Evolutionary conservation across 2,888 invertebrate species (phyloP), one percentile per base, ranked within the genome.

Genomic region (Seira sanloemensis): DNA sequence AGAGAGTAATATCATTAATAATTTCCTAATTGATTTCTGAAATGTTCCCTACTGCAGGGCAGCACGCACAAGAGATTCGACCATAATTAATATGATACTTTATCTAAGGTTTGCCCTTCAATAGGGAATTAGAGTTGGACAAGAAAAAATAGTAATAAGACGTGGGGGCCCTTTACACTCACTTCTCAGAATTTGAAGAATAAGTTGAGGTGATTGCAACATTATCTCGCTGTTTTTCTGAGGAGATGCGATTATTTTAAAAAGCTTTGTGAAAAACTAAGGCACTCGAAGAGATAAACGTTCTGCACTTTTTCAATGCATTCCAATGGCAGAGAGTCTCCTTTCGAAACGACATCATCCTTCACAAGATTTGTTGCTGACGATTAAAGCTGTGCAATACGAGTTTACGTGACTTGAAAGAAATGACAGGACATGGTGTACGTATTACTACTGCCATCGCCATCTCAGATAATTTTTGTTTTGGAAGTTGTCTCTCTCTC

Each of bases 181-280:
- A 87, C 87, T 79, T 82, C 81, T 76, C 26, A 85, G 74, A 74
- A 87, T 81, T 27, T 84, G 54, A 25, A 86, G 77, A 76, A 87
- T 84, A 26, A 87, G 69, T 69, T 84, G 77, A 18, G 87, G 27
- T 21, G 85, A 87, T 74, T 86, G 83, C 77, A 87, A 79, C 86
- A 86, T 87, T 50, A 23, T 80, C n/a, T n/a, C n/a, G n/a, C n/a
- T n/a, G n/a, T n/a, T n/a, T n/a, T n/a, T n/a, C n/a, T n/a, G n/a
- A n/a, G n/a, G n/a, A n/a, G n/a, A n/a, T n/a, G n/a, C n/a, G n/a
- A n/a, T n/a, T n/a, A n/a, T n/a, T n/a, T n/a, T n/a, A n/a, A n/a
- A n/a, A n/a, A n/a, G n/a, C n/a, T n/a, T n/a, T n/a, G n/a, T n/a
- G n/a, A n/a, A n/a, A n/a, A n/a, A n/a, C n/a, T n/a, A n/a, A n/a